phyloP scores from a whole-genome alignment of 2,113 vertebrate genomes.

The Lepus americanus region DNA sequence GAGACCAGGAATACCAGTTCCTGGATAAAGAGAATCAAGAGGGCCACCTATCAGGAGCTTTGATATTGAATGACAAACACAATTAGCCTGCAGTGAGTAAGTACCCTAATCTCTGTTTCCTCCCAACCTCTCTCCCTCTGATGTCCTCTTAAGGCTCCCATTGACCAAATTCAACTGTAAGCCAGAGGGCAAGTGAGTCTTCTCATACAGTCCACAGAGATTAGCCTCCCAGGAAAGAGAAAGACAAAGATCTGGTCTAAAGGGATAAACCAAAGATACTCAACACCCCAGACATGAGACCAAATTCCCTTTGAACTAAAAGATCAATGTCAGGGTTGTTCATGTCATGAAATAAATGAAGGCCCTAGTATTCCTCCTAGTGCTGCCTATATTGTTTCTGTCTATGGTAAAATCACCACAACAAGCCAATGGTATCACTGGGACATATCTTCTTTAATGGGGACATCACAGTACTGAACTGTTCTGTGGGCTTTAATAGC shows the following conservation, averaged over 20 bases:
- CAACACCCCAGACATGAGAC: not conserved
- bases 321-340: not conserved
- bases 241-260: not conserved
- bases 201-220: not conserved
- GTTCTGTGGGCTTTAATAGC: conserved; percentile 28
- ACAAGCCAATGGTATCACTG: not conserved
- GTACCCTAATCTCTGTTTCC: not conserved
- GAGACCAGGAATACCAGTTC: not conserved
- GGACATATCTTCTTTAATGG: conserved; percentile 7
- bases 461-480: not conserved
- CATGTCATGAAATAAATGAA: conserved; percentile 8
- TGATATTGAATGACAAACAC: not conserved
- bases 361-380: not conserved
- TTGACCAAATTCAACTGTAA: conserved; percentile 25
- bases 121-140: not conserved
- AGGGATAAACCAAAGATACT: conserved; percentile 3
- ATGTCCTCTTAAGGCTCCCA: not conserved
- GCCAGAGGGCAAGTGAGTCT: not conserved
- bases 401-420: not conserved
- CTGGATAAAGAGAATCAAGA: not conserved
- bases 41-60: not conserved
- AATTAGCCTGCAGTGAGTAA: not conserved
- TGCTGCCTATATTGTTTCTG: not conserved
- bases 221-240: not conserved
- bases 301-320: not conserved